Evolutionary conservation across 2,888 invertebrate species (phyloP), one percentile per base, ranked within the genome.

Genomic region (Cyrtodaria siliqua): DNA sequence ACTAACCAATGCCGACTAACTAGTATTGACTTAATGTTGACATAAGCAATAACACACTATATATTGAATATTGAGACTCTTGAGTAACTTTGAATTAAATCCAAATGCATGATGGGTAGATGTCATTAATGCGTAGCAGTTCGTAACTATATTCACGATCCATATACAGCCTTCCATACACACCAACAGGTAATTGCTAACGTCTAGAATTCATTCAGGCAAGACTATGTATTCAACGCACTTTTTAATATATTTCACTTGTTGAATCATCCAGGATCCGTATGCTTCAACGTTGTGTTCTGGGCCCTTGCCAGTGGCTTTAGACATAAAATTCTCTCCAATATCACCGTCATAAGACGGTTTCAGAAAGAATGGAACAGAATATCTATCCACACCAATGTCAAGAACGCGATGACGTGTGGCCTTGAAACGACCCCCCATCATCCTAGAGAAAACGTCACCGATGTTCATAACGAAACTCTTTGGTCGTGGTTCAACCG

Each of bases 401-500:
- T 88, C 88, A 8, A 88, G 59, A 3, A 88, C 88, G 6, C 88
- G 78, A 42, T 88, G 88, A 40, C 75, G 73, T 0, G 88, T 87
- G 14, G 88, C 86, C 67, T 86, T 85, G 63, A 87, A 83, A 8
- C 83, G 69, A 6, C 85, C 86, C 8, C 82, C 84, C 72, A 85
- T 86, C 81, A 87, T 83, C 29, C 80, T 61, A 0, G 86, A 84
- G 42, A 88, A 80, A 18, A 86, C 80, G 60, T 86, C 88, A 3
- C 87, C 88, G 18, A 88, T 86, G 64, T 88, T 88, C 85, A 88
- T 86, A 18, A 88, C 84, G 20, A 87, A 82, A 47, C 86, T 83
- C 16, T 78, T 55, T 0, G 80, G 82, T 6, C 86, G 72, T 2
- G 83, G 82, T 18, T 81, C 79, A 3, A 87, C 84, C 18, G 74